phyloP scores from a whole-genome alignment of 1,140 invertebrate genomes.

The Harpegnathos saltator region DNA sequence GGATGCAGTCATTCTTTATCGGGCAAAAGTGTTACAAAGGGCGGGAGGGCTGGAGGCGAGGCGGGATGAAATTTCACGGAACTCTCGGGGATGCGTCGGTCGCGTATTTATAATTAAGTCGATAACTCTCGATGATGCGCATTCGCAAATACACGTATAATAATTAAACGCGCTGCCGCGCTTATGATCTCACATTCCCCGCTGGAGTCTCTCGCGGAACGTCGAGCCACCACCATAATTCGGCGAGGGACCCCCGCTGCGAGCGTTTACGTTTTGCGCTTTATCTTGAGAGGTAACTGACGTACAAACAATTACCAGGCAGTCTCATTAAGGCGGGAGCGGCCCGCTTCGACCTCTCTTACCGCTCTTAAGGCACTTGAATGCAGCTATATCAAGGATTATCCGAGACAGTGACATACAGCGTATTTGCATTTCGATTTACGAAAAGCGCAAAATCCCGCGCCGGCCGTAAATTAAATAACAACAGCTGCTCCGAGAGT shows the following conservation, averaged over 20 bases:
- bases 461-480: constrained; percentile 55
- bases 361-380: constrained; percentile 48
- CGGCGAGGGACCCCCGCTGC: not conserved
- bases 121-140: too few relatives aligned
- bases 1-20: too few relatives aligned
- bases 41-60: too few relatives aligned
- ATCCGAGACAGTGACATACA: constrained; percentile 59
- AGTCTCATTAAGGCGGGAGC: constrained; percentile 50
- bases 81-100: too few relatives aligned
- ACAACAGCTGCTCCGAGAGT: constrained; percentile 44
- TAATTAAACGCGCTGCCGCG: not conserved
- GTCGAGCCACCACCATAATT: not conserved
- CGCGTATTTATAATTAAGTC: too few relatives aligned
- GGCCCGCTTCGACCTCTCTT: constrained; percentile 43
- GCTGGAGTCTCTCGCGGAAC: not conserved
- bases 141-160: not conserved
- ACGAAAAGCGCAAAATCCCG: constrained; percentile 50
- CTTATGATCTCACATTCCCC: constrained; percentile 2
- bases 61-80: too few relatives aligned
- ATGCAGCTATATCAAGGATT: constrained; percentile 56
- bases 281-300: constrained; percentile 49
- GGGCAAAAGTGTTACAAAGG: too few relatives aligned
- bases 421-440: constrained; percentile 58
- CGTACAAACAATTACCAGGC: constrained; percentile 52
- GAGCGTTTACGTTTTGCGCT: constrained; percentile 32